Percentiles rank a stretch among this genome's conserved stretches.
These are phyloP conservation scores for Malurus alboscapulatus DNA, from an alignment of 2,113 vertebrate genomes.

Conservation along the genomic window DNA sequence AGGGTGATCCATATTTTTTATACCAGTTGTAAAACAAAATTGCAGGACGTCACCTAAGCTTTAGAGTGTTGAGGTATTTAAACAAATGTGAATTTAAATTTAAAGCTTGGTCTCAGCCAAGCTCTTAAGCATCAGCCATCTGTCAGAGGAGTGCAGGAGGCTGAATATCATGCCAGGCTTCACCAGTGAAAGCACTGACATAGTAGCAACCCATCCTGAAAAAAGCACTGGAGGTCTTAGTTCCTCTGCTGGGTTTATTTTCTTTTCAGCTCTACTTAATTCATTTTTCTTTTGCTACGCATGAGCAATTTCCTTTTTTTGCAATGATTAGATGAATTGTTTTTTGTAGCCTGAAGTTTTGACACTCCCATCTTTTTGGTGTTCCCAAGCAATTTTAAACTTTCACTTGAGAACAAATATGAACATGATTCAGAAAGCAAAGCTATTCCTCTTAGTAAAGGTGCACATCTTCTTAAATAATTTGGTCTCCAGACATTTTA, in stretches of 20 bases:
- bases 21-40: neutral
- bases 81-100: neutral
- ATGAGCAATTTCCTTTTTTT: neutral
- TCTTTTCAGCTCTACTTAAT: neutral
- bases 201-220: neutral
- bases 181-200: neutral
- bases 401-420: neutral
- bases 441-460: neutral
- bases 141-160: neutral
- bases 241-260: neutral
- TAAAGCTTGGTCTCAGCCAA: neutral
- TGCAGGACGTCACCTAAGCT: neutral
- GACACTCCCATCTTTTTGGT: neutral
- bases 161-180: neutral
- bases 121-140: neutral
- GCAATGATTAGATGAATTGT: neutral
- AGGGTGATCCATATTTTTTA: neutral
- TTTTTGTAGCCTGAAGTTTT: neutral
- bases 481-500: neutral
- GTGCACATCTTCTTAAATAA: neutral
- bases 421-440: neutral
- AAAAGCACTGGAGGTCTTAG: neutral
- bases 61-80: neutral
- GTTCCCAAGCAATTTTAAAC: neutral
- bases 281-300: neutral